Evolutionary conservation across 2,797 vertebrate genomes (phyloP), one percentile per base, ranked within the genome.

Genomic region (Tolypeutes matacus): DNA sequence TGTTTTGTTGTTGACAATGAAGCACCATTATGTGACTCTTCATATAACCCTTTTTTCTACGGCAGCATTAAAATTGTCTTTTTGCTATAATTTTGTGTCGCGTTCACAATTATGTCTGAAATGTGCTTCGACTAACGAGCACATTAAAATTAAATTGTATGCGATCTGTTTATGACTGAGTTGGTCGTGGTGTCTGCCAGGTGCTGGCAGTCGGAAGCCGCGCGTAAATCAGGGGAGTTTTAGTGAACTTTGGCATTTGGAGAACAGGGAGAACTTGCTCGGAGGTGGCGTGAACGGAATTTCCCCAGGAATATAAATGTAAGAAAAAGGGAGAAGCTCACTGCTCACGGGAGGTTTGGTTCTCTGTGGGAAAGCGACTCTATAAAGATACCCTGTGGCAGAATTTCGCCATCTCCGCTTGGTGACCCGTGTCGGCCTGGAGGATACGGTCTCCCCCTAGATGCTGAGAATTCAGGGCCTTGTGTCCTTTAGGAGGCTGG

Each of bases 31-130:
- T 99, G 99, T 99, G 99, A 99, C 99, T 98, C 98, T 99, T 99
- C 99, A 99, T 99, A 99, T 99, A 99, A 99, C 99, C 99, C 99
- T 99, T 99, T 99, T 99, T 99, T 99, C 99, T 99, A 99, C 99
- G 99, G 99, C 99, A 99, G 99, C 99, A 99, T 99, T 99, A 99
- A 99, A 99, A 99, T 98, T 97, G 98, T 98, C 98, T 98, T 98
- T 99, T 99, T 99, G 99, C 99, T 99, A 99, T 99, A 99, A 99
- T 98, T 98, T 98, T 98, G 98, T 98, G 98, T 99, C 97, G 98
- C 98, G 96, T 99, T 99, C 98, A 98, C 98, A 98, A 98, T 98
- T 98, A 98, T 98, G 98, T 98, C 98, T 98, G 98, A 97, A 98
- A 98, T 98, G 98, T 98, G 98, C 98, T 98, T 97, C 98, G 97